A percentile compares a stretch with the other conserved stretches of the same genome.
phyloP scores from a whole-genome alignment of 2,888 invertebrate genomes.

The Stegana nigrithorax region DNA sequence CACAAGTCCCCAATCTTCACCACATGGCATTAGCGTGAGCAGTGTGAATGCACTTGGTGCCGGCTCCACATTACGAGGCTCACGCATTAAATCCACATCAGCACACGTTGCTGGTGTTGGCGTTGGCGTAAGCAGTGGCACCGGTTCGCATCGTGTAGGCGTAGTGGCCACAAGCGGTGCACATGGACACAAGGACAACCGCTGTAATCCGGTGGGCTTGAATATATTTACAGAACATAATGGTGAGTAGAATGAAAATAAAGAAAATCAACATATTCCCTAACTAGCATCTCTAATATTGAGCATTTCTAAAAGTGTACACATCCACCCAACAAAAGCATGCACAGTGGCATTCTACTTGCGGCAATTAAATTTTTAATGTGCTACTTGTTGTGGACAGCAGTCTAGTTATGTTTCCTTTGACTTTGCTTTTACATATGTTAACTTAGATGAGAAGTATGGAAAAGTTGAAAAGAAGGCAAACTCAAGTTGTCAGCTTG shows the following conservation, averaged over 20 bases:
- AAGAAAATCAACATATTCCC: no score
- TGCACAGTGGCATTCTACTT: not conserved
- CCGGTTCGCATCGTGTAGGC: slow-evolving; percentile 27
- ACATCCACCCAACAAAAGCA: not conserved
- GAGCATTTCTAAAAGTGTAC: no score
- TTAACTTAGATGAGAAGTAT: no score
- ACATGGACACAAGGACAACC: slow-evolving; percentile 75
- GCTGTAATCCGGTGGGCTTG: slow-evolving; percentile 75
- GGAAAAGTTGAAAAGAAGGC: no score
- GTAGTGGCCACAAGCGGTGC: slow-evolving; percentile 31
- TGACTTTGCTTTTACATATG: no score
- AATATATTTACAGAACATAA: slow-evolving; percentile 96
- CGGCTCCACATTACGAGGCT: slow-evolving; percentile 77
- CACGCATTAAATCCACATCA: slow-evolving; percentile 74
- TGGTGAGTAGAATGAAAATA: slow-evolving; percentile 77
- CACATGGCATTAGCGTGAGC: slow-evolving; percentile 64
- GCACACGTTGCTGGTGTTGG: slow-evolving; percentile 43
- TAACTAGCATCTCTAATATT: no score
- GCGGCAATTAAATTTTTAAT: slow-evolving; percentile 7
- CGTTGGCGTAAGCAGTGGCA: slow-evolving; percentile 43
- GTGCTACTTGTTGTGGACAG: slow-evolving; percentile 18
- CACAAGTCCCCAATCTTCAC: slow-evolving; percentile 60
- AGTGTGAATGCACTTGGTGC: slow-evolving; percentile 61
- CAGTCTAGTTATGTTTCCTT: no score
- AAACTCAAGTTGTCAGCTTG: no score